phyloP scores from a whole-genome alignment of 2,797 vertebrate species.

The Pteronotus mesoamericanus region DNA sequence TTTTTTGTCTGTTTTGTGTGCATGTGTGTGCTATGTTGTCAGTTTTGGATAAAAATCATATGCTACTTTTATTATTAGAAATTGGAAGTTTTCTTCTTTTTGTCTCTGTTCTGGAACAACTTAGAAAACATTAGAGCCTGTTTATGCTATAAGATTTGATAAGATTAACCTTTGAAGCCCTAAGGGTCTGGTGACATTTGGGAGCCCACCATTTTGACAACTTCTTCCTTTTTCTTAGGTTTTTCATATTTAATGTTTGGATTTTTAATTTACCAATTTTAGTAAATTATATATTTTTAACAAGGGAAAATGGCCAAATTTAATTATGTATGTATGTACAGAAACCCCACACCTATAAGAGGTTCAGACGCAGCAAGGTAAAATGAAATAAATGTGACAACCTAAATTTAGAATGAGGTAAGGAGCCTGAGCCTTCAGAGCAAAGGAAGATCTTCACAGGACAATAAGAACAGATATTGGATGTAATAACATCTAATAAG shows the following conservation, averaged over 20 bases:
- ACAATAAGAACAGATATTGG: neutral
- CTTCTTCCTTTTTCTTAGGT: neutral
- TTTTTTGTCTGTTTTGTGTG: neutral
- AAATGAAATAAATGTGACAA: neutral
- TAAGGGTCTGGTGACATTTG: neutral
- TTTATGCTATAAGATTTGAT: neutral
- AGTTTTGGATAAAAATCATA: neutral
- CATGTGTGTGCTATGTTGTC: neutral
- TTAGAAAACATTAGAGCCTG: neutral
- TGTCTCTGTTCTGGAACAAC: neutral
- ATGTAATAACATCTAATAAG: no score
- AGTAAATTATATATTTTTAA: neutral
- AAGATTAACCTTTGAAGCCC: neutral
- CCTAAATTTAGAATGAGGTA: neutral
- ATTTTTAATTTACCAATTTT: constrained; percentile 18
- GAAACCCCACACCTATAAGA: neutral
- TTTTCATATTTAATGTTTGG: neutral
- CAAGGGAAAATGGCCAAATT: neutral
- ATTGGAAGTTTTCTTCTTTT: neutral
- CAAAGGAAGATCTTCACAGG: neutral
- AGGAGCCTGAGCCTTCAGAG: neutral
- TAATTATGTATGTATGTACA: no score
- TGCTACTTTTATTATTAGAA: neutral
- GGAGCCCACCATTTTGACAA: neutral
- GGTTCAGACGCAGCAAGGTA: neutral